Conservation (phyloP, 2,113 vertebrate species). For the Pseudolaguvia tuberculata region DNA sequence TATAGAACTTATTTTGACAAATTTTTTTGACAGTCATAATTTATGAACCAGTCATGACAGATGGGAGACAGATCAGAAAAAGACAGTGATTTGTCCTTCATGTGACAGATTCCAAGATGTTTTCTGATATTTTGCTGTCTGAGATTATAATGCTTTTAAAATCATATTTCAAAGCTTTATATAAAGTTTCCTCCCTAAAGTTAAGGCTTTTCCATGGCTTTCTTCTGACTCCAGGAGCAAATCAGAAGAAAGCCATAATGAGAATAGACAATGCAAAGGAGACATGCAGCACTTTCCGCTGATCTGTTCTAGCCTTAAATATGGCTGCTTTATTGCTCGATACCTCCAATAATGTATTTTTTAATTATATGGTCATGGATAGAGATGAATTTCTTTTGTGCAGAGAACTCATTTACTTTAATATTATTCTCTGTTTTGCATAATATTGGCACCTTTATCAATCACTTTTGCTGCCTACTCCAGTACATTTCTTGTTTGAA, state of each 20-base stretch:
- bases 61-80: not conserved
- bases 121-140: slow-evolving; percentile 8
- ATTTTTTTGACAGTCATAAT: not conserved
- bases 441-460: not conserved
- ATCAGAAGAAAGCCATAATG: not conserved
- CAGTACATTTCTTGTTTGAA: not conserved
- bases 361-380: no score
- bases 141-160: not conserved
- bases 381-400: no score
- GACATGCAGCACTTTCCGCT: not conserved
- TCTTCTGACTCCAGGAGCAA: slow-evolving; percentile 15
- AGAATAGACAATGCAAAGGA: no score
- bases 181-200: slow-evolving; percentile 1
- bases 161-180: not conserved
- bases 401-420: not conserved
- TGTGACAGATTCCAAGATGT: not conserved
- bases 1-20: not conserved
- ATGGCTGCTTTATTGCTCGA: not conserved
- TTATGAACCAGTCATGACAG: not conserved
- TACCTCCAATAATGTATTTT: not conserved
- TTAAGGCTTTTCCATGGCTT: not conserved
- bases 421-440: slow-evolving; percentile 1
- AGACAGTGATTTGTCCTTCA: not conserved
- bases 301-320: no score
- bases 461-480: not conserved